Evolutionary conservation across 2,888 invertebrate species (phyloP).

Genomic region (Sabatieria punctata): DNA sequence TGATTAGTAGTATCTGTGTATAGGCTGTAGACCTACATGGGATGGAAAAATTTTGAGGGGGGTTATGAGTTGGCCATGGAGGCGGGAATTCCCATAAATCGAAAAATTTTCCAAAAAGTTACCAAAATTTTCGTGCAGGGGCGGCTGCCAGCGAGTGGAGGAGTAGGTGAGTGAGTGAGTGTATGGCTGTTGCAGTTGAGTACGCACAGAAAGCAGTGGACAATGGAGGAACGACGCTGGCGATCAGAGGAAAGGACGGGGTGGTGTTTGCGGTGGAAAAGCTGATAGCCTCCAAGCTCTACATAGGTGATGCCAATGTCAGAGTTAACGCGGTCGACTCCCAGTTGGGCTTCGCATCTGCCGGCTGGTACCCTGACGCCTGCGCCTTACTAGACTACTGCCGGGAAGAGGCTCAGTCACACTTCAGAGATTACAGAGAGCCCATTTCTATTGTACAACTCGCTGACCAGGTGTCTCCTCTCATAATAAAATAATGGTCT

Average conservation of each 20-base stretch:
- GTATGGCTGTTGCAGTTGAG: constrained; percentile 52
- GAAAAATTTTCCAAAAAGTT: no score
- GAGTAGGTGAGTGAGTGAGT: no score
- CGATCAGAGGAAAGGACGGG: constrained; percentile 80
- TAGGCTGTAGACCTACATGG: no score
- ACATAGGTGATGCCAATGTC: constrained; percentile 39
- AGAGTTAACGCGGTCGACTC: constrained; percentile 53
- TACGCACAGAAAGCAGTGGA: constrained; percentile 99
- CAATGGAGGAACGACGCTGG: constrained; percentile 81
- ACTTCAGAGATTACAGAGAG: constrained; percentile 68
- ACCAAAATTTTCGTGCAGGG: no score
- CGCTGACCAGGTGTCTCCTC: constrained; percentile 14
- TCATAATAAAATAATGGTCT: neutral
- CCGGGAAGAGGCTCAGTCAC: constrained; percentile 79
- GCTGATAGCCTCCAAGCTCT: constrained; percentile 68
- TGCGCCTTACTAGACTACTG: constrained; percentile 39
- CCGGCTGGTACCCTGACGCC: constrained; percentile 29
- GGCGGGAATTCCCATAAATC: no score
- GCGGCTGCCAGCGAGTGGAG: no score
- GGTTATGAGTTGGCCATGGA: no score
- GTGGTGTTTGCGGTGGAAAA: constrained; percentile 96
- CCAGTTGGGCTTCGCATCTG: constrained; percentile 60
- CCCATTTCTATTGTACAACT: constrained; percentile 59
- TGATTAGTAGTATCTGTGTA: no score
- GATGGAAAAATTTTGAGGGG: no score